These are phyloP conservation scores for Sciurus vulgaris DNA, from an alignment of 2,797 vertebrate genomes.

Conservation along the genomic window DNA sequence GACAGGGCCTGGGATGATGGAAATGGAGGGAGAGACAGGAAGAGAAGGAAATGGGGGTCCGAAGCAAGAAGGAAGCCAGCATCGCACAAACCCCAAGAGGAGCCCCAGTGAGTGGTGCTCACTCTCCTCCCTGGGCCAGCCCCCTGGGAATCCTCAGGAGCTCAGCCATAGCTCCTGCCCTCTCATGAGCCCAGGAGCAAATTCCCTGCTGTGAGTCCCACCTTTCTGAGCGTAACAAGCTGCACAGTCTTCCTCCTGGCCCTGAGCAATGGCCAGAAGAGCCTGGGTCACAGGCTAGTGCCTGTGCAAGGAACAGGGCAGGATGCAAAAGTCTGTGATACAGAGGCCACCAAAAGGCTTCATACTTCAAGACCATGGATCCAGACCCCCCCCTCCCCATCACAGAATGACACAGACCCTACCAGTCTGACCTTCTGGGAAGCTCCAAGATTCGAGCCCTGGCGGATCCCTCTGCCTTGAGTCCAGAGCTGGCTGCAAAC, in stretches of 20 bases:
- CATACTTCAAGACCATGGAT: background rate
- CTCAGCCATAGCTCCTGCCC: background rate
- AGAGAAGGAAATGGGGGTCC: background rate
- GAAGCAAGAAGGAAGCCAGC: background rate
- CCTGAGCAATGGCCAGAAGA: background rate
- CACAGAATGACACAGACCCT: fast-evolving
- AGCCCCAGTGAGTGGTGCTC: fast-evolving
- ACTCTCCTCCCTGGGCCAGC: background rate
- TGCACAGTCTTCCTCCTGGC: background rate
- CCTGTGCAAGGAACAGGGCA: fast-evolving
- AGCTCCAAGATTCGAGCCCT: background rate
- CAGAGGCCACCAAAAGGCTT: background rate
- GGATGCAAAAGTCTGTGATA: fast-evolving
- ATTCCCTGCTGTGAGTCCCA: background rate
- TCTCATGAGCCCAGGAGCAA: background rate
- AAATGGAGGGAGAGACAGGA: background rate
- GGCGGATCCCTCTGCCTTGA: fast-evolving
- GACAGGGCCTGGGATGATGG: background rate
- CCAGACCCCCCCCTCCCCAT: too few species aligned
- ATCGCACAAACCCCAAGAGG: too few species aligned
- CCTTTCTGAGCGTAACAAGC: background rate
- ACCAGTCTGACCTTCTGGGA: background rate
- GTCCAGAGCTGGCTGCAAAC: background rate
- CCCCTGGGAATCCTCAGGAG: background rate
- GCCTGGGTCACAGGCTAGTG: background rate